Conservation (phyloP, 2,797 vertebrate species). For the Lophotriccus pileatus region DNA sequence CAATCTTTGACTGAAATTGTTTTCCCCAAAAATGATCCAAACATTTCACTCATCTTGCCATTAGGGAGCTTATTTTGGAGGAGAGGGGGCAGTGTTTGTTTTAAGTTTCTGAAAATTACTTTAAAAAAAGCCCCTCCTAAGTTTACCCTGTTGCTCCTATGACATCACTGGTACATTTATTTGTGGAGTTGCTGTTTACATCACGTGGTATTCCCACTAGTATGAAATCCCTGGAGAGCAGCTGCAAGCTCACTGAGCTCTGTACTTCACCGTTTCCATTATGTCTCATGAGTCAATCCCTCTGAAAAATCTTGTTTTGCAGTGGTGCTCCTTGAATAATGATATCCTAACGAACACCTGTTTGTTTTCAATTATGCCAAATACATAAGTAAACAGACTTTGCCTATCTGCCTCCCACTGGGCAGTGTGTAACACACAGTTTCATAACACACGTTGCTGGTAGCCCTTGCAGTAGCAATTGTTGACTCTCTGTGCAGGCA, state of each 20-base stretch:
- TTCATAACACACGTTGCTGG: neutral
- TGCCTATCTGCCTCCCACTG: constrained; percentile 22
- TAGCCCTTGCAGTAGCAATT: neutral
- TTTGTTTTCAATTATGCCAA: constrained; percentile 35
- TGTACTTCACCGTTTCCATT: neutral
- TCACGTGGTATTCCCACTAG: neutral
- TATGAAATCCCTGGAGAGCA: neutral
- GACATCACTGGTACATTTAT: neutral
- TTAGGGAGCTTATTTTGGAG: neutral
- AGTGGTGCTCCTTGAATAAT: neutral
- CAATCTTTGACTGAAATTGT: neutral
- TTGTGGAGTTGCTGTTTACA: neutral
- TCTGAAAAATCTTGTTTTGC: neutral
- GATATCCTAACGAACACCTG: constrained; percentile 23
- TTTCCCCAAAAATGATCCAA: neutral
- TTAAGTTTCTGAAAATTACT: neutral
- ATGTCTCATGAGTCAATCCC: neutral
- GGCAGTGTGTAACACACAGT: neutral
- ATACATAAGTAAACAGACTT: constrained; percentile 1
- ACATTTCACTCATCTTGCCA: neutral
- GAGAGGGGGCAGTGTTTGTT: neutral
- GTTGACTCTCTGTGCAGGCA: neutral
- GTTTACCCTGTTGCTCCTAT: neutral
- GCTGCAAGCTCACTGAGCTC: neutral
- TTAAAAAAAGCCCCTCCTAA: neutral